Evolutionary conservation across 2,888 invertebrate species (phyloP).

Genomic region (Xiphydria camelus): DNA sequence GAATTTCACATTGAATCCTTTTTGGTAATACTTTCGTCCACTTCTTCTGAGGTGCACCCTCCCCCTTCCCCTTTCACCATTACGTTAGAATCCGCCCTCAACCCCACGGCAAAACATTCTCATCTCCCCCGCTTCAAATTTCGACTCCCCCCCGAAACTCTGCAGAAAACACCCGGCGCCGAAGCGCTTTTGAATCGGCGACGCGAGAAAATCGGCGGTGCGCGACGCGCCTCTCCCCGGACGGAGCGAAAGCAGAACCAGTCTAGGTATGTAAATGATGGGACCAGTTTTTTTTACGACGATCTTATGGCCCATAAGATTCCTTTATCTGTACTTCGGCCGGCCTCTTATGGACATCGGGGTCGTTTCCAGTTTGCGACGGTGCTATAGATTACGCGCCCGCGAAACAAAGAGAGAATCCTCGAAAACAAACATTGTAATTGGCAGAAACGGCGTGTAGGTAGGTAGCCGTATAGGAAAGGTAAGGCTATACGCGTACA

Average conservation of each 20-base stretch:
- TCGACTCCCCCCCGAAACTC: neutral
- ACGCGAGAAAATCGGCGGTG: constrained; percentile 2
- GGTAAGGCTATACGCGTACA: constrained; percentile 24
- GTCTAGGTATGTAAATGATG: constrained; percentile 23
- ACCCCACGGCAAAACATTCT: neutral
- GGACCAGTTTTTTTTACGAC: constrained; percentile 20
- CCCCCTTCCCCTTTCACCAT: too few species aligned
- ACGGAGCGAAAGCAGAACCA: neutral
- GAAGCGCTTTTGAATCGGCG: neutral
- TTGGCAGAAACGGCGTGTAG: constrained; percentile 15
- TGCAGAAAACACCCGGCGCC: too few species aligned
- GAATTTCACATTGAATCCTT: too few species aligned
- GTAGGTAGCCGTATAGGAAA: neutral
- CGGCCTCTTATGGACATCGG: constrained; percentile 17
- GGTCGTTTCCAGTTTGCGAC: constrained; percentile 23
- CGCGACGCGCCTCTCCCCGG: neutral
- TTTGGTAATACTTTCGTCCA: too few species aligned
- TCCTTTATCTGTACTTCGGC: constrained; percentile 23
- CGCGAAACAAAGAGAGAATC: constrained; percentile 31
- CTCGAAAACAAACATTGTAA: constrained; percentile 26
- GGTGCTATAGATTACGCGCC: constrained; percentile 19
- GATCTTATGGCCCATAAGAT: constrained; percentile 17
- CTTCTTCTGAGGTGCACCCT: too few species aligned
- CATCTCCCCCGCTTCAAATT: neutral
- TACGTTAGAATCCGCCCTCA: neutral